phyloP scores from a whole-genome alignment of 2,113 vertebrate genomes.

The Chloropsis cyanopogon region DNA sequence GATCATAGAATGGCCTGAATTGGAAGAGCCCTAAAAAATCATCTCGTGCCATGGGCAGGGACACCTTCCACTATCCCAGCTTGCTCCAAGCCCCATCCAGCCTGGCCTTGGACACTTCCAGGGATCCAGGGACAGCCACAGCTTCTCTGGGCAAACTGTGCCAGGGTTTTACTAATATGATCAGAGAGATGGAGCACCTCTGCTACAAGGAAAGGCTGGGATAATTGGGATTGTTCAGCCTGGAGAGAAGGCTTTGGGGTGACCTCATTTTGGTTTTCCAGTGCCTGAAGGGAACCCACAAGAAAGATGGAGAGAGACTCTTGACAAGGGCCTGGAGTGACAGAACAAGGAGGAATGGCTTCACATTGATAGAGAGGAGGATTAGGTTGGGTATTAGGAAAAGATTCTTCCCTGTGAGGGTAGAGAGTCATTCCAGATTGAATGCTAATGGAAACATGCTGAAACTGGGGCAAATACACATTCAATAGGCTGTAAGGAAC shows the following conservation, averaged over 20 bases:
- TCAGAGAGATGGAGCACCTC: neutral
- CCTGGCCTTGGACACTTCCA: neutral
- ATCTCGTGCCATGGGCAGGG: neutral
- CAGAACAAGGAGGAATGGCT: neutral
- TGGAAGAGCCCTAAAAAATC: neutral
- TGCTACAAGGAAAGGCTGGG: rapidly evolving
- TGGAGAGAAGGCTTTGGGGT: neutral
- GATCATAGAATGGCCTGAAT: neutral
- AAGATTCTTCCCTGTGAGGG: neutral
- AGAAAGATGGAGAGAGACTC: neutral
- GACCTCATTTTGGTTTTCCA: neutral
- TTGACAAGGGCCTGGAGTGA: neutral
- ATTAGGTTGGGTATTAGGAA: rapidly evolving
- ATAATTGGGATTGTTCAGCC: neutral
- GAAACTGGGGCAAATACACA: neutral
- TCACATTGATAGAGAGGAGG: neutral
- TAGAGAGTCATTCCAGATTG: neutral
- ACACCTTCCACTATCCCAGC: neutral
- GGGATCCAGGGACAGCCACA: neutral
- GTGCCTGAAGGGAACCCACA: neutral
- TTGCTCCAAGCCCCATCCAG: neutral
- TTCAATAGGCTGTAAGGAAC: neutral
- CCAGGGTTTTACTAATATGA: neutral
- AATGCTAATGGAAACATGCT: neutral
- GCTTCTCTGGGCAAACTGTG: neutral